Evolutionary conservation across 2,797 vertebrate species (phyloP).

Genomic region (Karalla daura): DNA sequence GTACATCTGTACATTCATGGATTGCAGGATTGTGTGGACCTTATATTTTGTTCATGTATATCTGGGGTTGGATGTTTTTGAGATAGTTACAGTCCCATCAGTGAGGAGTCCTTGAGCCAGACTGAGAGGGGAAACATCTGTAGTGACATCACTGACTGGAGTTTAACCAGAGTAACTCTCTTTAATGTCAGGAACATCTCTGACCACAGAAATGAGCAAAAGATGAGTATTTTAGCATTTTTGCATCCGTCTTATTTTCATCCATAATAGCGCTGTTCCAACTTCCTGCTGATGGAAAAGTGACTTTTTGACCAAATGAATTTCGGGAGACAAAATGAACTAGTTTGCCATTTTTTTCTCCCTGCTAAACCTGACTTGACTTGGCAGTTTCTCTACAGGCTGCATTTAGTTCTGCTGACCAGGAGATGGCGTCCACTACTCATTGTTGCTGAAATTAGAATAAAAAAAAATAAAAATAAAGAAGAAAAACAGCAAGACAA

Average conservation of each 20-base stretch:
- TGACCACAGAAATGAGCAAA: background rate
- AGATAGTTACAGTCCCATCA: background rate
- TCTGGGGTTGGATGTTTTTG: background rate
- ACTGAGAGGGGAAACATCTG: background rate
- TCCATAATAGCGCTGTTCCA: background rate
- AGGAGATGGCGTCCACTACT: conserved; percentile 47
- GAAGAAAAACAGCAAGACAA: background rate
- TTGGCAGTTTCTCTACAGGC: background rate
- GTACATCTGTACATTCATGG: too few species aligned
- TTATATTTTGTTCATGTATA: too few species aligned
- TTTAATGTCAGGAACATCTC: background rate
- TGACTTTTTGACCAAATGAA: background rate
- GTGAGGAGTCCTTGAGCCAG: background rate
- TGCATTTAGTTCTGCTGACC: conserved; percentile 45
- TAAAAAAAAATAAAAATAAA: too few species aligned
- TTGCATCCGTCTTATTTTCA: background rate
- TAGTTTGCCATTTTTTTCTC: background rate
- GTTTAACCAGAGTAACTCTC: background rate
- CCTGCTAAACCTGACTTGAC: background rate
- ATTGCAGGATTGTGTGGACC: too few species aligned
- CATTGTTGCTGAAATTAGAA: background rate
- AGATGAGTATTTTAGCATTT: background rate
- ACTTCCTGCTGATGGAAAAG: background rate
- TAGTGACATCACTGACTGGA: background rate
- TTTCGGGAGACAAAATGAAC: background rate